Percentiles rank a stretch among this genome's conserved stretches.
These are phyloP conservation scores for Akabosia matsudoensis DNA, from an alignment of 1,140 invertebrate species.

Conservation along the genomic window DNA sequence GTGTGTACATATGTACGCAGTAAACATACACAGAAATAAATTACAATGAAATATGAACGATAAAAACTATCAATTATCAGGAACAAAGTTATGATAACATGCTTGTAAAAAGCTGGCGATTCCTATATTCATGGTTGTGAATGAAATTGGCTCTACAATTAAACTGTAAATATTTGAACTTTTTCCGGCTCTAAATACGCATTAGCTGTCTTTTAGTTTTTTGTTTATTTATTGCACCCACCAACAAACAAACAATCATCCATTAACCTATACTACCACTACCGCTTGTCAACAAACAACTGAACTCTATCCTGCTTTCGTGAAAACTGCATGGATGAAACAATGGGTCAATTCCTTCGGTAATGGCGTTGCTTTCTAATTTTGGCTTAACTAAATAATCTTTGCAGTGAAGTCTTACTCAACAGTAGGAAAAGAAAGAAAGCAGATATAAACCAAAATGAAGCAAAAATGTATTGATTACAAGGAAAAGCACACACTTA, in stretches of 20 bases:
- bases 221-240: conserved; percentile 19
- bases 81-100: not conserved
- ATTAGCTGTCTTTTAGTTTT: not conserved
- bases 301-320: too few species aligned
- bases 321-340: too few species aligned
- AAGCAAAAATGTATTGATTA: too few species aligned
- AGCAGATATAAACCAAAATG: not conserved
- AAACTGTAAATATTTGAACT: not conserved
- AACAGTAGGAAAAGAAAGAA: not conserved
- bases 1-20: not conserved
- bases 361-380: too few species aligned
- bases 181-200: not conserved
- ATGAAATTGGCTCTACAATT: not conserved
- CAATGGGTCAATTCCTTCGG: too few species aligned
- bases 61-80: not conserved
- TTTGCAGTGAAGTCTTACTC: not conserved
- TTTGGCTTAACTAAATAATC: too few species aligned
- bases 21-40: not conserved
- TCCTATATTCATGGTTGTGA: not conserved
- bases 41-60: not conserved
- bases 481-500: not conserved
- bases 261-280: too few species aligned
- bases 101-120: not conserved
- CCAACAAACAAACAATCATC: not conserved
- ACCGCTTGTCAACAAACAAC: not conserved